Conservation (phyloP, 2,888 invertebrate species). For the Dyspetes luteomarginatus region DNA sequence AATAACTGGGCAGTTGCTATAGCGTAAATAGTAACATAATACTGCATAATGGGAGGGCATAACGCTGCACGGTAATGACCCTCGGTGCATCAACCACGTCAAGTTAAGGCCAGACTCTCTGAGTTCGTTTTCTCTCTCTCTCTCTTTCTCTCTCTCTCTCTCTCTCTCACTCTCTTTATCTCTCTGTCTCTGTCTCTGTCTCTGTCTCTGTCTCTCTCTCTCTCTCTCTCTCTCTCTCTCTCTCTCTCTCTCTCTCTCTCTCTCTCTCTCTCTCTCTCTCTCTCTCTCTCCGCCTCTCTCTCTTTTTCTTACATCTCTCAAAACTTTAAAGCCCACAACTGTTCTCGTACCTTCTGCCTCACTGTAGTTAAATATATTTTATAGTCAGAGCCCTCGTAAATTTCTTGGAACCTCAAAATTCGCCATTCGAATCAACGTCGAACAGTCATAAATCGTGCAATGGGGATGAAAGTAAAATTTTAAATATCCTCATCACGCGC, state of each 20-base stretch:
- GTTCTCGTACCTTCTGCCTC: slow-evolving; percentile 29
- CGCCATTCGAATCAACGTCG: not conserved
- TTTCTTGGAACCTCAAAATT: slow-evolving; percentile 33
- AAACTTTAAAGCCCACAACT: slow-evolving; percentile 59
- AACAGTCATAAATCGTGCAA: slow-evolving; percentile 6
- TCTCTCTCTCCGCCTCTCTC: slow-evolving; percentile 7
- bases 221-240: slow-evolving; percentile 19
- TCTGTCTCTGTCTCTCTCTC: not conserved
- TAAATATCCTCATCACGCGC: not conserved
- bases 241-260: slow-evolving; percentile 2
- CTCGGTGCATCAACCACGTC: slow-evolving; percentile 76
- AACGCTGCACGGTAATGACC: slow-evolving; percentile 76
- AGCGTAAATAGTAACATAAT: slow-evolving; percentile 83
- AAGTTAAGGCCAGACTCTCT: slow-evolving; percentile 71
- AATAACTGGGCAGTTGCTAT: slow-evolving; percentile 78
- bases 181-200: slow-evolving; percentile 2
- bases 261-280: slow-evolving; percentile 12
- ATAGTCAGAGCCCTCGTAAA: slow-evolving; percentile 53
- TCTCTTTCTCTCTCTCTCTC: slow-evolving; percentile 16
- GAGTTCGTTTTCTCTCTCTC: slow-evolving; percentile 39
- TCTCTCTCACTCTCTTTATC: not conserved
- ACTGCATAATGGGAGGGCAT: slow-evolving; percentile 79
- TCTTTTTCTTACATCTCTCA: not conserved
- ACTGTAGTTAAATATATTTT: slow-evolving; percentile 74
- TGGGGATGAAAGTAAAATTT: slow-evolving; percentile 22